These are phyloP conservation scores for Platanista minor DNA, from an alignment of 2,113 vertebrate species.

Conservation along the genomic window DNA sequence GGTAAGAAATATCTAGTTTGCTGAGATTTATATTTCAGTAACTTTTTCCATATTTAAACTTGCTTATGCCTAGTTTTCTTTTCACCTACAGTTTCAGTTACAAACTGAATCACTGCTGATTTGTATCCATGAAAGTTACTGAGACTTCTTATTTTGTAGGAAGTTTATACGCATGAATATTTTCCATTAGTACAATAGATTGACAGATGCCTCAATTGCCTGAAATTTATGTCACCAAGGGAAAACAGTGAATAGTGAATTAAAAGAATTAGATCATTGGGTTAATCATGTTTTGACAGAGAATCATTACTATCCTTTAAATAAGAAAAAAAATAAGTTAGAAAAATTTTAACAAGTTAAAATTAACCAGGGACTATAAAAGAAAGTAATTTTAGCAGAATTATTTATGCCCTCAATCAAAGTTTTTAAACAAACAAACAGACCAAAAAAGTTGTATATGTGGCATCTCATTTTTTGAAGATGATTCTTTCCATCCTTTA, in stretches of 20 bases:
- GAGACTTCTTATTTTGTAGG: background rate
- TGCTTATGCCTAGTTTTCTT: background rate
- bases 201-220: conserved; percentile 27
- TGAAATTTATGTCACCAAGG: conserved; percentile 13
- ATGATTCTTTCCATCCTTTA: conserved; percentile 55
- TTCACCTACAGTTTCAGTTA: background rate
- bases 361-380: conserved; percentile 33
- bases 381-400: conserved; percentile 44
- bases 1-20: background rate
- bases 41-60: background rate
- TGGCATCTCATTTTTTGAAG: conserved; percentile 15
- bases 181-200: background rate
- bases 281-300: conserved; percentile 49
- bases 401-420: conserved; percentile 38
- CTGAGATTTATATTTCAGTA: background rate
- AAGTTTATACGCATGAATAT: conserved; percentile 1
- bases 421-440: conserved; percentile 12
- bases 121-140: background rate
- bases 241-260: conserved; percentile 41
- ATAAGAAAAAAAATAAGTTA: conserved; percentile 49
- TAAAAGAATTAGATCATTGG: conserved; percentile 52
- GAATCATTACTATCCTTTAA: conserved; percentile 57
- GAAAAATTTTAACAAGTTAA: conserved; percentile 54
- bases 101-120: background rate
- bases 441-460: background rate